These are phyloP conservation scores for Alentia gelatinosa DNA, from an alignment of 2,888 invertebrate species.

Conservation along the genomic window DNA sequence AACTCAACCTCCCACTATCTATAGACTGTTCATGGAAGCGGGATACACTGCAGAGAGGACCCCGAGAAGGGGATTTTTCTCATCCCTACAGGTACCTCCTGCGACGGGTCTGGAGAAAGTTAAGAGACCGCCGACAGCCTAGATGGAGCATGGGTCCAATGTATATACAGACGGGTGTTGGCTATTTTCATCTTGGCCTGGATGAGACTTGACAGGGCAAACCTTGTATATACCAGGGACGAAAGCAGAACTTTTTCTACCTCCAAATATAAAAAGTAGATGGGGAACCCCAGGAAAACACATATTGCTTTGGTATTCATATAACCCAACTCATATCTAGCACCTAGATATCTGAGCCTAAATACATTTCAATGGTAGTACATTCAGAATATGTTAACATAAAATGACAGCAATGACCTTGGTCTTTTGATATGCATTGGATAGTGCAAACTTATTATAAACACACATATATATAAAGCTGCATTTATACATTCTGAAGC, in stretches of 20 bases:
- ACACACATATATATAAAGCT: not conserved
- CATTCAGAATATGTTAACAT: not conserved
- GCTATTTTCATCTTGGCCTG: not conserved
- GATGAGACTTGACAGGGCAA: not conserved
- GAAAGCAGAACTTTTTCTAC: no score
- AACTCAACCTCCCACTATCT: conserved; percentile 31
- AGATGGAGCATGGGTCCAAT: not conserved
- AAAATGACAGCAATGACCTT: no score
- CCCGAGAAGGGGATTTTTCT: not conserved
- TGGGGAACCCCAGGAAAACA: no score
- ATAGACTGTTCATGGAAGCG: not conserved
- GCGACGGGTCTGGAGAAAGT: not conserved
- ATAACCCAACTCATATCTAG: not conserved
- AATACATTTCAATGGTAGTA: not conserved
- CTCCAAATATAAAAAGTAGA: no score
- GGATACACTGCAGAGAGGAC: not conserved
- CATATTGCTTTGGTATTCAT: not conserved
- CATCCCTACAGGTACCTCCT: not conserved
- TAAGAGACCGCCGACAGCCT: not conserved
- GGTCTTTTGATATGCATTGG: not conserved
- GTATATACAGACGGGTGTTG: not conserved
- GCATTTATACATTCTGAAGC: not conserved
- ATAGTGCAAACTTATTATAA: not conserved
- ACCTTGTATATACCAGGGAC: not conserved
- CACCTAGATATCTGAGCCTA: no score